Conservation (phyloP, 2,888 invertebrate genomes). For the Calameuta filiformis region DNA sequence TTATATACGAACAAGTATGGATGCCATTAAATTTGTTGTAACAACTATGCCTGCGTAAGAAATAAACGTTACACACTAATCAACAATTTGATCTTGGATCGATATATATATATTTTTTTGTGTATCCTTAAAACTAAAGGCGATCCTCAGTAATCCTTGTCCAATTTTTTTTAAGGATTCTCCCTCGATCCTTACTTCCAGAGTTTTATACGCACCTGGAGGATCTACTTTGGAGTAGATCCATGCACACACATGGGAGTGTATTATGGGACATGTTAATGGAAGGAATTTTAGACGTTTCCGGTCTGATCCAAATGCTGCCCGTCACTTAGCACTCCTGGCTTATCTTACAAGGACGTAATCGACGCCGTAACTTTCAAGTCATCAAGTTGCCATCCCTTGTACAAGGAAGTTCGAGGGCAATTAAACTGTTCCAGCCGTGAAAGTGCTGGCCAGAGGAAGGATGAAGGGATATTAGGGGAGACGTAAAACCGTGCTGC, state of each 20-base stretch:
- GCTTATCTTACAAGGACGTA: constrained; percentile 24
- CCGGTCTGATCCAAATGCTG: not conserved
- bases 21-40: constrained; percentile 1
- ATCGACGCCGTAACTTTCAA: constrained; percentile 27
- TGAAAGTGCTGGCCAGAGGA: not conserved
- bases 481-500: constrained; percentile 20
- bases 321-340: not conserved
- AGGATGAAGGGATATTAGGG: not conserved
- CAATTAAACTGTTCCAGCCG: constrained; percentile 23
- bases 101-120: not conserved
- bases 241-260: not conserved
- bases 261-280: not conserved
- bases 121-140: not conserved
- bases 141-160: not conserved
- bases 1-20: not conserved
- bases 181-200: not conserved
- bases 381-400: constrained; percentile 22
- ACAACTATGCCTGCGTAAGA: constrained; percentile 3
- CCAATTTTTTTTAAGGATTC: not conserved
- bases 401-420: constrained; percentile 8
- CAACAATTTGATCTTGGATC: not conserved
- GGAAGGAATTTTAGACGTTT: not conserved
- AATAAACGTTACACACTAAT: not conserved
- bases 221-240: not conserved
- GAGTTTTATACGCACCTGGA: not conserved